These are phyloP conservation scores for Drosophila pseudoobscura DNA, from an alignment of 1,140 invertebrate genomes.

Conservation along the genomic window DNA sequence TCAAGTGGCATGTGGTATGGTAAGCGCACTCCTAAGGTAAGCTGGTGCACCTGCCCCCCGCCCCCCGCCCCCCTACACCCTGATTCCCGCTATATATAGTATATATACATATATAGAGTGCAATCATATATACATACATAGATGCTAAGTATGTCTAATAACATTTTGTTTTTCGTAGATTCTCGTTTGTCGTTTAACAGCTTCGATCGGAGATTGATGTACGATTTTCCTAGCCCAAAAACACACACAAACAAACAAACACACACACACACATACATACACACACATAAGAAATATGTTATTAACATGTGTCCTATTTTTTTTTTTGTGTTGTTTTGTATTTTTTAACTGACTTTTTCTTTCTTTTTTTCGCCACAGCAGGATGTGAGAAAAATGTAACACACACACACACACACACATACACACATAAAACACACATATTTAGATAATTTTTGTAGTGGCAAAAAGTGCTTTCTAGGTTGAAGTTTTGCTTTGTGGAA, in stretches of 20 bases:
- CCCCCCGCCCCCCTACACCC: conserved; percentile 23
- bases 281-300: conserved; percentile 48
- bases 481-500: conserved; percentile 43
- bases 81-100: conserved; percentile 23
- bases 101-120: conserved; percentile 10
- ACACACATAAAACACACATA: conserved; percentile 12
- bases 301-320: conserved; percentile 59
- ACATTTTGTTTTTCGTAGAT: conserved; percentile 19
- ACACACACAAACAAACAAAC: conserved; percentile 26
- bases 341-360: conserved; percentile 49
- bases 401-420: conserved; percentile 24
- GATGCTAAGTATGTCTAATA: conserved; percentile 43
- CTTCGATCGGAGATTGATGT: conserved; percentile 10
- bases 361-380: conserved; percentile 66
- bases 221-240: conserved; percentile 19
- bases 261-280: conserved; percentile 34
- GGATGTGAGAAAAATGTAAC: conserved; percentile 56
- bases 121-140: conserved; percentile 28
- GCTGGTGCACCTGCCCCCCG: conserved; percentile 76
- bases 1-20: conserved; percentile 76
- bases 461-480: conserved; percentile 47
- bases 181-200: conserved; percentile 28
- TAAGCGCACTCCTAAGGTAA: conserved; percentile 80
- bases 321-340: conserved; percentile 47
- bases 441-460: conserved; percentile 25